Conservation (phyloP, 2,888 invertebrate species). For the Cybosia mesomella region DNA sequence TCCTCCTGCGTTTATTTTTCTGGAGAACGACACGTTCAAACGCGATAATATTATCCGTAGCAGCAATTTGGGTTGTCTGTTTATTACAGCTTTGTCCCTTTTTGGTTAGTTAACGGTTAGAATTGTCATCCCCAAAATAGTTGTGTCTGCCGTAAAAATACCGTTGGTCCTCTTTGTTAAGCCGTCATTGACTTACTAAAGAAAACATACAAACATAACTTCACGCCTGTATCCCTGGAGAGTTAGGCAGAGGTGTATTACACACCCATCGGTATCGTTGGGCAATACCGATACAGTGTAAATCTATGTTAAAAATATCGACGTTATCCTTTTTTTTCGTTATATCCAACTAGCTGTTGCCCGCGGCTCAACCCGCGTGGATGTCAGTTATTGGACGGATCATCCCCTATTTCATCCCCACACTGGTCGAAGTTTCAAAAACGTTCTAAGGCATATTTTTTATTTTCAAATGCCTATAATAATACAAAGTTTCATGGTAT, state of each 20-base stretch:
- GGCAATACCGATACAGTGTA: neutral
- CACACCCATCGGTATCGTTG: neutral
- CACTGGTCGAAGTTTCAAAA: too few species aligned
- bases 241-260: too few species aligned
- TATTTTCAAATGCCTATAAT: too few species aligned
- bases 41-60: neutral
- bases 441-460: too few species aligned
- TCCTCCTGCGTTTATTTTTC: neutral
- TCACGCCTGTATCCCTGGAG: too few species aligned
- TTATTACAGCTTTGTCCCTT: neutral
- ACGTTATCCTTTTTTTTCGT: too few species aligned
- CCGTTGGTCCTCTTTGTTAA: neutral
- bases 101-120: neutral
- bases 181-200: neutral
- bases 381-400: too few species aligned
- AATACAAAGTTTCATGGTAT: too few species aligned
- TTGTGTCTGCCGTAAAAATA: neutral
- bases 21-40: neutral
- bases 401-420: too few species aligned
- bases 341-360: too few species aligned
- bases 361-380: too few species aligned
- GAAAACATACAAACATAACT: too few species aligned
- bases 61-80: neutral
- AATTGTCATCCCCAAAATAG: neutral
- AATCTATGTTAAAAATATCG: neutral